Conservation (phyloP, 2,113 vertebrate genomes). For the Xenopus borealis region DNA sequence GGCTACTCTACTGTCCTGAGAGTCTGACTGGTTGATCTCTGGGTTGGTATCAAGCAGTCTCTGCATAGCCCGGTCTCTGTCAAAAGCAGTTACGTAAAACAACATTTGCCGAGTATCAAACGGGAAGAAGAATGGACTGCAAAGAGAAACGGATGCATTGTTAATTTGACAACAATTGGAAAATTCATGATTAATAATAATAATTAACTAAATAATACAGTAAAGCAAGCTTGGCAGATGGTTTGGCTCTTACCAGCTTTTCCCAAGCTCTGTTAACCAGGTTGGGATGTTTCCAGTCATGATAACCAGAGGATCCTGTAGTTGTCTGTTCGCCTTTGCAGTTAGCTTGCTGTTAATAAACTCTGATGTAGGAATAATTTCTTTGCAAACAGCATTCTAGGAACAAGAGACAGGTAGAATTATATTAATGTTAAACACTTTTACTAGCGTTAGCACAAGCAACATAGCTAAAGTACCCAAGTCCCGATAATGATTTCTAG, state of each 20-base stretch:
- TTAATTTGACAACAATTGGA: too few relatives aligned
- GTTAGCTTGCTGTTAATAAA: constrained; percentile 98
- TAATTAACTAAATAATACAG: too few relatives aligned
- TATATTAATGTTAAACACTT: too few relatives aligned
- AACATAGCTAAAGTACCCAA: too few relatives aligned
- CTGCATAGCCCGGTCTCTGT: constrained; percentile 97
- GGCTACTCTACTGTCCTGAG: constrained; percentile 97
- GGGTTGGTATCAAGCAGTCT: constrained; percentile 96
- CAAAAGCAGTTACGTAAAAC: constrained; percentile 99
- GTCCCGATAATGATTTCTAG: too few relatives aligned
- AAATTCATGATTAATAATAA: too few relatives aligned
- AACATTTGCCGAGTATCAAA: constrained; percentile 99
- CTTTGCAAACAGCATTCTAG: constrained; percentile 95
- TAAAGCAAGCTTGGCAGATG: too few relatives aligned
- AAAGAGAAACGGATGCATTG: constrained; percentile 40
- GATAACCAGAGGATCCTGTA: constrained; percentile 97
- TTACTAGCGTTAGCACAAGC: too few relatives aligned
- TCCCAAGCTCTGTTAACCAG: constrained; percentile 96
- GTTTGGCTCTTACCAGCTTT: constrained; percentile 80
- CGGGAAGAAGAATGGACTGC: constrained; percentile 97
- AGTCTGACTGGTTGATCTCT: constrained; percentile 98
- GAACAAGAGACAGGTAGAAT: constrained; percentile 3
- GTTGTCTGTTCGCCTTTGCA: constrained; percentile 96
- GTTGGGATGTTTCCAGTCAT: constrained; percentile 98
- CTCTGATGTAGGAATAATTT: constrained; percentile 91